These are phyloP conservation scores for Sarotherodon lohbergeri DNA, from an alignment of 2,113 vertebrate genomes.

Conservation along the genomic window DNA sequence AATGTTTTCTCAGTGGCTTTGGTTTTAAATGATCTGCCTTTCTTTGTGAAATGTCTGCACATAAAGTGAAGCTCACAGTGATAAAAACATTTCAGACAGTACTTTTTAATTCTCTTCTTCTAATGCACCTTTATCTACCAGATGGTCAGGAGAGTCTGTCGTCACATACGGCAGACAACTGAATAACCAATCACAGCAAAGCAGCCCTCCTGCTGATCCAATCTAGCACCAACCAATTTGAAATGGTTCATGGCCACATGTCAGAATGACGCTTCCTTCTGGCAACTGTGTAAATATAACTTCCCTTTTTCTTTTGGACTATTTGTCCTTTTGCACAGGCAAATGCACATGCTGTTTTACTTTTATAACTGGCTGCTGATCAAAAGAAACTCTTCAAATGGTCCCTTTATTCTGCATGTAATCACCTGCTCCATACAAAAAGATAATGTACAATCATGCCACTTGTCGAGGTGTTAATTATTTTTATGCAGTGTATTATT, in stretches of 20 bases:
- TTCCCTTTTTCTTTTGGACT: neutral
- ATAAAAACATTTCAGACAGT: neutral
- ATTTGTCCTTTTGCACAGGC: neutral
- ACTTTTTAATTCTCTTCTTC: neutral
- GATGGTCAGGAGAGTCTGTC: neutral
- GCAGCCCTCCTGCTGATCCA: neutral
- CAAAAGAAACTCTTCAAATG: neutral
- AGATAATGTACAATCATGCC: neutral
- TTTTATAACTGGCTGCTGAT: neutral
- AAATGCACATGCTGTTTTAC: neutral
- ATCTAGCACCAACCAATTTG: neutral
- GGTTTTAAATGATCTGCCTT: neutral
- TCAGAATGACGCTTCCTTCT: neutral
- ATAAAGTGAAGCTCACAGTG: neutral
- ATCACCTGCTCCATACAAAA: neutral
- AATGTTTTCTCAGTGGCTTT: neutral
- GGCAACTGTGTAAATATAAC: neutral
- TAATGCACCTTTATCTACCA: neutral
- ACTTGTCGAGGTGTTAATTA: neutral
- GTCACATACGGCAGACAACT: neutral
- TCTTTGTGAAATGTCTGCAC: neutral
- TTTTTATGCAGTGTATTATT: neutral
- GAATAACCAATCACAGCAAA: neutral
- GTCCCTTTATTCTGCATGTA: neutral
- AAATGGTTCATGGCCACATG: neutral